Conservation (phyloP, 2,888 invertebrate genomes). For the Ernsta delagoae region DNA sequence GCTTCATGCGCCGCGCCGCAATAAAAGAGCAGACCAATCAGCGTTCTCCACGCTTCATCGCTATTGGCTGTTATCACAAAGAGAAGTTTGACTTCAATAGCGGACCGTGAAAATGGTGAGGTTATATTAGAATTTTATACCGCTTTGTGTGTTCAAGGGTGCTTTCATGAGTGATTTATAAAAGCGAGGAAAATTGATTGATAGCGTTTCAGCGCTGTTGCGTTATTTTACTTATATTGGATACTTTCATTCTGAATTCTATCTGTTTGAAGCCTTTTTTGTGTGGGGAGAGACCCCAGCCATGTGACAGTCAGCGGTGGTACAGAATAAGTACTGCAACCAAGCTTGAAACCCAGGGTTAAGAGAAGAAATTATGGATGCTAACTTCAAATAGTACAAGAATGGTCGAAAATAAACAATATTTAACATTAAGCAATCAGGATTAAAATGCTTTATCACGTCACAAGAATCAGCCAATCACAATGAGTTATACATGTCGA, state of each 20-base stretch:
- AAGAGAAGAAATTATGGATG: no score
- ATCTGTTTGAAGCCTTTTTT: no score
- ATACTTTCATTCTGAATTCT: not conserved
- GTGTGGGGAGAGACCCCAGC: no score
- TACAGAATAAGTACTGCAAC: no score
- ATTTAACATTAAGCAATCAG: no score
- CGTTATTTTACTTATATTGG: constrained; percentile 15
- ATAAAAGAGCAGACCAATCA: constrained; percentile 50
- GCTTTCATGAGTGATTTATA: constrained; percentile 29
- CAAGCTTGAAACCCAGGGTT: no score
- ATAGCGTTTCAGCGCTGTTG: constrained; percentile 10
- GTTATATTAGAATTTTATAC: constrained; percentile 35
- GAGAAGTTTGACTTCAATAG: constrained; percentile 27
- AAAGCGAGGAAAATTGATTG: constrained; percentile 29
- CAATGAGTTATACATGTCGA: no score
- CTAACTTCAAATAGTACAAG: no score
- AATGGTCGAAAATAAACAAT: no score
- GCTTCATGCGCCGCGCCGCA: constrained; percentile 39
- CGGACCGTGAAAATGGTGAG: constrained; percentile 29
- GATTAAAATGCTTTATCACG: no score
- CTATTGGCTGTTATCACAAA: constrained; percentile 37
- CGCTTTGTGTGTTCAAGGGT: constrained; percentile 26
- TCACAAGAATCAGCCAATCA: no score
- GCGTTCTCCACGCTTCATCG: constrained; percentile 35
- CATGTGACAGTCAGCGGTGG: no score